Evolutionary conservation across 2,797 vertebrate genomes (phyloP).

Genomic region (Trachops cirrhosus): DNA sequence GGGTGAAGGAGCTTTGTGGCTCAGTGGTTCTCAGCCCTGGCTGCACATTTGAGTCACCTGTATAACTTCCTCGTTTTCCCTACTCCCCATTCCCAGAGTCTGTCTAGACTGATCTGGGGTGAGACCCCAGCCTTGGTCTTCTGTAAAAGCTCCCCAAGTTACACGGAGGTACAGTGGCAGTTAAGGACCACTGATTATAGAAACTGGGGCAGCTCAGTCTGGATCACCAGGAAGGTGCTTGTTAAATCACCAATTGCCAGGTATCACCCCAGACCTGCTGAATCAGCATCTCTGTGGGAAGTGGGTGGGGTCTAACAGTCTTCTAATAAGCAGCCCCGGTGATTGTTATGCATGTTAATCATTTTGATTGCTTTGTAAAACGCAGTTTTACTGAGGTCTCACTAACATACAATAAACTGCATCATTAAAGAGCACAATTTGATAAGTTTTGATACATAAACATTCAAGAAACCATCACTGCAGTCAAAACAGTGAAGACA

Average conservation of each 20-base stretch:
- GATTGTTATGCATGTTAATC: neutral
- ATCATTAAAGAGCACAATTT: neutral
- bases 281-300: neutral
- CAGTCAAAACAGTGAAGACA: neutral
- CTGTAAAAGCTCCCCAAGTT: neutral
- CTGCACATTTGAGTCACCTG: neutral
- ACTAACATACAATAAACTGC: neutral
- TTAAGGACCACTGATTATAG: neutral
- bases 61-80: neutral
- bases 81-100: neutral
- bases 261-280: neutral
- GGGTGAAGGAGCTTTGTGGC: neutral
- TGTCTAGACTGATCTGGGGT: neutral
- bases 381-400: neutral
- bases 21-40: fast-evolving
- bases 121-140: neutral
- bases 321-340: neutral
- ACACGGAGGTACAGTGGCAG: fast-evolving
- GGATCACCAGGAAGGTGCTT: fast-evolving
- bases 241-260: neutral
- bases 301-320: too few relatives aligned
- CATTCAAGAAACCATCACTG: neutral
- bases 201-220: fast-evolving
- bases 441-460: neutral
- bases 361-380: neutral